Percentiles rank a stretch among this genome's conserved stretches.
Evolutionary conservation across 2,797 vertebrate genomes (phyloP).

Genomic region (Echeneis naucrates): DNA sequence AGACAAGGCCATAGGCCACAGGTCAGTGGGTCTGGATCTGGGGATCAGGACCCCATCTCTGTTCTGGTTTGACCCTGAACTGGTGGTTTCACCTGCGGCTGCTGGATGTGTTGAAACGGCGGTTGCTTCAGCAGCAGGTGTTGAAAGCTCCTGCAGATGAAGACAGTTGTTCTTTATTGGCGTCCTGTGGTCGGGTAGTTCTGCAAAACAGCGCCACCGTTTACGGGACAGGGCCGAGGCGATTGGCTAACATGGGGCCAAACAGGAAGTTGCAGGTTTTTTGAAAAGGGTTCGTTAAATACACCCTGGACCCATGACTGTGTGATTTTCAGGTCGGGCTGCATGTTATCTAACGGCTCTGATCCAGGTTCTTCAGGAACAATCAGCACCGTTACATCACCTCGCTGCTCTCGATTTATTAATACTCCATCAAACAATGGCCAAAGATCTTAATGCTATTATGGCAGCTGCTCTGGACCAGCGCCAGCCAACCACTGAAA

Average conservation of each 20-base stretch:
- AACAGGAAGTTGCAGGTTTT: constrained; percentile 60
- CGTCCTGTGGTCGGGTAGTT: constrained; percentile 75
- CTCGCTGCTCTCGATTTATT: constrained; percentile 18
- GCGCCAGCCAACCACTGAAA: constrained; percentile 27
- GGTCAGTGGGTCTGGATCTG: not conserved
- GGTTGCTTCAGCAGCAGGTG: constrained; percentile 62
- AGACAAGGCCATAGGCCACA: not conserved
- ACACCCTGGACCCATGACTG: not conserved
- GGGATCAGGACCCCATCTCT: not conserved
- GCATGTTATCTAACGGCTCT: constrained; percentile 44
- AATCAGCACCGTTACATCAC: constrained; percentile 30
- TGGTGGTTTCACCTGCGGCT: constrained; percentile 32
- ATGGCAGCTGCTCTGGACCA: constrained; percentile 17
- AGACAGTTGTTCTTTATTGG: constrained; percentile 60
- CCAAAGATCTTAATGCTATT: constrained; percentile 71
- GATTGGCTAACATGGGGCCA: constrained; percentile 44
- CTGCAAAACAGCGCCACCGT: constrained; percentile 65
- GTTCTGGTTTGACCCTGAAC: not conserved
- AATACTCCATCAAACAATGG: constrained; percentile 51
- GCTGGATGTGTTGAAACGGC: constrained; percentile 55
- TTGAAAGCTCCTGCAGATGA: constrained; percentile 63
- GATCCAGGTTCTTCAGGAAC: constrained; percentile 7
- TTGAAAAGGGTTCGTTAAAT: constrained; percentile 35
- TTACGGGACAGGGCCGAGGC: constrained; percentile 55
- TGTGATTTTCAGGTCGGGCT: not conserved